Evolutionary conservation across 2,113 vertebrate genomes (phyloP).

Genomic region (Chiloscyllium plagiosum): DNA sequence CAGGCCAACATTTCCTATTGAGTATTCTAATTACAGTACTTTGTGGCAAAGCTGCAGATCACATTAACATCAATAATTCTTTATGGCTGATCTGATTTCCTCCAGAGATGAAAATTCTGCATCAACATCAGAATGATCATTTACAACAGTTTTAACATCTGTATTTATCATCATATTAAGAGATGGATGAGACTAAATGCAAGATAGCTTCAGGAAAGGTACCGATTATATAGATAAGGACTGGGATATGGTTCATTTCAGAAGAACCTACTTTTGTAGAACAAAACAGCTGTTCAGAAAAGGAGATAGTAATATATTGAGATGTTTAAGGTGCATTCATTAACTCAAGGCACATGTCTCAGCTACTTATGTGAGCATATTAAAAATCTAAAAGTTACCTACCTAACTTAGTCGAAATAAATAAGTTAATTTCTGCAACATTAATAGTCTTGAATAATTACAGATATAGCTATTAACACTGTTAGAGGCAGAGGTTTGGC

Average conservation of each 20-base stretch:
- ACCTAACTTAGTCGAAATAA: neutral
- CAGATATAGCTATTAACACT: neutral
- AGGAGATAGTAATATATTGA: neutral
- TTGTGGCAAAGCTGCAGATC: neutral
- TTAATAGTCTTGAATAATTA: neutral
- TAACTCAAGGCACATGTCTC: neutral
- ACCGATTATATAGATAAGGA: neutral
- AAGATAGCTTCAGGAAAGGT: neutral
- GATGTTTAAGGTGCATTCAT: neutral
- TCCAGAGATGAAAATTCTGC: neutral
- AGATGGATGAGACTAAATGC: neutral
- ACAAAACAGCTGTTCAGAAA: neutral
- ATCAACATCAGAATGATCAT: conserved; percentile 6
- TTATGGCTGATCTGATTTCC: neutral
- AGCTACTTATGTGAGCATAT: neutral
- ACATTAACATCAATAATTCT: neutral
- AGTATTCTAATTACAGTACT: neutral
- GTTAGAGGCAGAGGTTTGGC: neutral
- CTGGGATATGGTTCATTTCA: neutral
- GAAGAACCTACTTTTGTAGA: neutral
- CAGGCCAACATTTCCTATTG: neutral
- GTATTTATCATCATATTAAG: neutral
- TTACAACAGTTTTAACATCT: neutral
- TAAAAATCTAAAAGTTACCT: neutral
- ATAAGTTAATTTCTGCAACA: neutral